A percentile compares a stretch with the other conserved stretches of the same genome.
Conservation (phyloP, 2,113 vertebrate species). For the Piaya cayana region DNA sequence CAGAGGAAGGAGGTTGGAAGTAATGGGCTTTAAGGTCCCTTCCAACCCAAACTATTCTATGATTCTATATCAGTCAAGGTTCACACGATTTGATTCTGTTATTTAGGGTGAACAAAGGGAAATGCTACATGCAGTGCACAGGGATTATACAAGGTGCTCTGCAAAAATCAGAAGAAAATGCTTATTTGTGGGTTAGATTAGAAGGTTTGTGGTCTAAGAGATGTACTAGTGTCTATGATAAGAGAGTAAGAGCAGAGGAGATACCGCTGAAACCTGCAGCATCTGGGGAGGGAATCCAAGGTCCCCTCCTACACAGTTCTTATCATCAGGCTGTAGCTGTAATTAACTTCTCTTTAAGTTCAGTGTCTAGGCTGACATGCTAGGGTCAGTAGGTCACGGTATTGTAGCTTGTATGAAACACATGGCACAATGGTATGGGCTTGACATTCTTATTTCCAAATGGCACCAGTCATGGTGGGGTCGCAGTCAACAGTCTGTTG, state of each 20-base stretch:
- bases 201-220: not conserved
- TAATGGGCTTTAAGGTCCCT: too few species aligned
- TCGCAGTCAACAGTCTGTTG: accelerated
- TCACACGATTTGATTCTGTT: not conserved
- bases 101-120: not conserved
- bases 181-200: accelerated
- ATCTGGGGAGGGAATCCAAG: not conserved
- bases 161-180: not conserved
- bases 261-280: not conserved
- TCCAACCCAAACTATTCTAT: too few species aligned
- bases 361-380: not conserved
- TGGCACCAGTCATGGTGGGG: not conserved
- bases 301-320: not conserved
- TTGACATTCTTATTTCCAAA: not conserved
- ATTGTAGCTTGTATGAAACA: too few species aligned
- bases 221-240: not conserved
- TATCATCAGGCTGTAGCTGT: not conserved
- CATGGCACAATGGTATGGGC: not conserved
- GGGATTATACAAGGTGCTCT: not conserved
- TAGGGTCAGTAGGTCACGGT: accelerated
- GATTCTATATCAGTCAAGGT: not conserved
- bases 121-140: accelerated
- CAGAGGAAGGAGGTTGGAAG: too few species aligned
- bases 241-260: not conserved
- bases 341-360: not conserved